Percentiles rank a stretch among this genome's conserved stretches.
Conservation (phyloP, 2,797 vertebrate species). For the Coluber constrictor region DNA sequence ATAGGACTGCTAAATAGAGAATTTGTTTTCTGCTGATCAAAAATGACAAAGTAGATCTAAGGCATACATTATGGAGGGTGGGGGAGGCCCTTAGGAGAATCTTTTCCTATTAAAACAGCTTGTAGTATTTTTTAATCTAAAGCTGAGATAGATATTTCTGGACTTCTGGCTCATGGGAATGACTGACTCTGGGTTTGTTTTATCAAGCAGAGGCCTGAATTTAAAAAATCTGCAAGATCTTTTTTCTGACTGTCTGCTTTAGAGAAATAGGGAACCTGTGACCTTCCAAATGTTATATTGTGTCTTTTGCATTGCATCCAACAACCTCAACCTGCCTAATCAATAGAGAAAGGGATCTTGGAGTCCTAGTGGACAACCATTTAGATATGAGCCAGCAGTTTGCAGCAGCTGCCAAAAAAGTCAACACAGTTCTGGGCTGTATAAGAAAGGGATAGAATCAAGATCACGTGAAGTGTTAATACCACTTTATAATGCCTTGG, state of each 20-base stretch:
- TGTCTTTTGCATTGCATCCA: neutral
- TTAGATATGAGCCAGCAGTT: too few relatives aligned
- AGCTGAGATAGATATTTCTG: neutral
- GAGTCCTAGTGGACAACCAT: too few relatives aligned
- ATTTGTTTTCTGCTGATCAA: neutral
- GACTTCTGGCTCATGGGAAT: neutral
- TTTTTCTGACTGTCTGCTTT: neutral
- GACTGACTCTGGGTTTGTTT: neutral
- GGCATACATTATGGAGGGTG: neutral
- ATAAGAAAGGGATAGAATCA: too few relatives aligned
- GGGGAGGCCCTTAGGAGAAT: neutral
- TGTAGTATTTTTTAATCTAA: neutral
- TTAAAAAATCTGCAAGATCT: neutral
- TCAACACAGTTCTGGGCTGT: too few relatives aligned
- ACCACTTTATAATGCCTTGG: too few relatives aligned
- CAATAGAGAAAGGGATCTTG: neutral
- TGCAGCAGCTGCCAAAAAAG: too few relatives aligned
- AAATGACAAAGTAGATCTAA: neutral
- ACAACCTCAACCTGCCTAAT: neutral
- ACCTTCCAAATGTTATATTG: neutral
- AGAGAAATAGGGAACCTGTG: neutral
- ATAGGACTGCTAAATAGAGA: neutral
- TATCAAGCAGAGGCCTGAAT: neutral
- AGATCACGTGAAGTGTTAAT: too few relatives aligned
- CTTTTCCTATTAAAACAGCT: neutral